phyloP scores from a whole-genome alignment of 2,888 invertebrate genomes.

The Chorisops tibialis region DNA sequence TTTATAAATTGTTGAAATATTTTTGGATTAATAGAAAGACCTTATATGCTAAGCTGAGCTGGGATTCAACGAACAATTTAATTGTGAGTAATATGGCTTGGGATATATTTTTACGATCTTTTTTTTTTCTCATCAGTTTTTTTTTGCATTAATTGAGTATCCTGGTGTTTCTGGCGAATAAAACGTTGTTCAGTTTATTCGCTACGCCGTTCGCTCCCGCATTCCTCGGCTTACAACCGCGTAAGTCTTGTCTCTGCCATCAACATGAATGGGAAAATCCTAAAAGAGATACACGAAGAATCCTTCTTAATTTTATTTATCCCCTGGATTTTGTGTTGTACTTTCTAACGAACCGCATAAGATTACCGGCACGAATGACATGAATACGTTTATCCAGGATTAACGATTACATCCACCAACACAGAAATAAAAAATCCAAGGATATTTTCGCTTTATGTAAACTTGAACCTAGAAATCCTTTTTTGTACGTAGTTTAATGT shows the following conservation, averaged over 20 bases:
- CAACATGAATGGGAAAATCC: neutral
- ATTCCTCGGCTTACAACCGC: neutral
- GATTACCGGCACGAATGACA: slow-evolving; percentile 28
- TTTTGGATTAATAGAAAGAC: no score
- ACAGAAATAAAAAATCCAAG: neutral
- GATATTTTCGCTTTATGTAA: no score
- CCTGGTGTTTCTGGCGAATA: no score
- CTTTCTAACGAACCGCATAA: slow-evolving; percentile 32
- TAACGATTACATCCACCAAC: slow-evolving; percentile 21
- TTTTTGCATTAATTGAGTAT: slow-evolving; percentile 1
- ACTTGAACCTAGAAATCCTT: no score
- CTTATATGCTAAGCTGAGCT: no score
- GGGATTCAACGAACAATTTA: no score
- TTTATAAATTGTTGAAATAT: no score
- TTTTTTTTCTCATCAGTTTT: slow-evolving; percentile 26
- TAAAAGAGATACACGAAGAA: neutral
- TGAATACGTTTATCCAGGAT: slow-evolving; percentile 31
- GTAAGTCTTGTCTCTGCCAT: neutral
- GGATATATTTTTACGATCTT: slow-evolving; percentile 29
- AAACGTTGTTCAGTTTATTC: neutral
- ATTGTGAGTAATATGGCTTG: slow-evolving; percentile 18
- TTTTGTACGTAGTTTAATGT: no score
- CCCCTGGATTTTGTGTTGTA: slow-evolving; percentile 25
- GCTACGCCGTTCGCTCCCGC: neutral
- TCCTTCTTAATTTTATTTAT: slow-evolving; percentile 24